Conservation (phyloP, 1,140 invertebrate species). For the Tribolium madens region DNA sequence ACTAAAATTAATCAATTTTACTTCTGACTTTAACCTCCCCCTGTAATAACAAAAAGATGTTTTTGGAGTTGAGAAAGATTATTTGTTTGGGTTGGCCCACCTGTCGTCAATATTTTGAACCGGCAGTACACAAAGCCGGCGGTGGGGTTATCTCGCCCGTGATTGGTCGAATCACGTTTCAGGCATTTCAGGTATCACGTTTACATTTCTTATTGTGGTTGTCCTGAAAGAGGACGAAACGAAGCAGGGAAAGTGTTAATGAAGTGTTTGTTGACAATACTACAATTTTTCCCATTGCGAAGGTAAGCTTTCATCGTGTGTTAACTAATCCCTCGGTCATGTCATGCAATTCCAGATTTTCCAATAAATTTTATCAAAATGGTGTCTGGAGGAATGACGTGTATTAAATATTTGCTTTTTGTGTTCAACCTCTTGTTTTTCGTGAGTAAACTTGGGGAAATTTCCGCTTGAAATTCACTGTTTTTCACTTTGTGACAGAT, state of each 20-base stretch:
- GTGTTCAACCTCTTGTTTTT: conserved; percentile 86
- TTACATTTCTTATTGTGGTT: conserved; percentile 8
- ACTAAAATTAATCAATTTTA: too few relatives aligned
- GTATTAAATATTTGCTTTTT: conserved; percentile 84
- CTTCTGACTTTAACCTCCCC: too few relatives aligned
- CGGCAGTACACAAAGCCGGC: not conserved
- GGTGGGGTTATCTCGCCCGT: not conserved
- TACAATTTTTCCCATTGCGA: not conserved
- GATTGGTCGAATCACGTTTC: conserved; percentile 5
- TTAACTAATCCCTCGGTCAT: too few relatives aligned
- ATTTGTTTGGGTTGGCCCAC: too few relatives aligned
- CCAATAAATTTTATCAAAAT: conserved; percentile 65
- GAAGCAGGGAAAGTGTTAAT: not conserved
- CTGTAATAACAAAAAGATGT: too few relatives aligned
- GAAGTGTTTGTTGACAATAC: not conserved
- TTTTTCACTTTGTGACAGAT: conserved; percentile 70
- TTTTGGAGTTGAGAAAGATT: too few relatives aligned
- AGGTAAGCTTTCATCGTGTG: not conserved
- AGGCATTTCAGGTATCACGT: conserved; percentile 38
- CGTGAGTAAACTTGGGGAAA: conserved; percentile 71
- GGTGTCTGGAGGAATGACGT: conserved; percentile 81
- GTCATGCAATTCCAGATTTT: conserved; percentile 1
- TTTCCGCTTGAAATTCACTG: not conserved
- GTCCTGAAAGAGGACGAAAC: conserved; percentile 1
- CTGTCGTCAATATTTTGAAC: conserved; percentile 12